phyloP scores from a whole-genome alignment of 2,888 invertebrate genomes.

The Caenorhabditis japonica region DNA sequence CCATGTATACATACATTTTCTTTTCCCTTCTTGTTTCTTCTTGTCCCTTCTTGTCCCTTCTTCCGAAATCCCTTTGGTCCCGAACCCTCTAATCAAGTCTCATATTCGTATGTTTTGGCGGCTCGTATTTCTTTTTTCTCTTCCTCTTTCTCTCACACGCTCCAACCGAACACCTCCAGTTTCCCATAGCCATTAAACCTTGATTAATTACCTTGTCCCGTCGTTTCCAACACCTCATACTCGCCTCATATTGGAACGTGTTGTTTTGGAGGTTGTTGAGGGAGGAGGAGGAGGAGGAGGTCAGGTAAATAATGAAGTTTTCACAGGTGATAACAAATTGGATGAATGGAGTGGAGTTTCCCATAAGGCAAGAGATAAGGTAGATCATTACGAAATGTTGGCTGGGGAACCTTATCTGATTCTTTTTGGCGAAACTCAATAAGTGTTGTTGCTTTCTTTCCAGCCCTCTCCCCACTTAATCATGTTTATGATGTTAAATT shows the following conservation, averaged over 20 bases:
- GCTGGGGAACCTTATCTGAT: neutral
- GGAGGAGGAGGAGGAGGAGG: slow-evolving; percentile 1
- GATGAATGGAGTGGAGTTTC: slow-evolving; percentile 27
- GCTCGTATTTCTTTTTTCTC: slow-evolving; percentile 43
- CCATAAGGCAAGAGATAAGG: slow-evolving; percentile 22
- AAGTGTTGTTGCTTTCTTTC: too few species aligned
- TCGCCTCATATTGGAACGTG: slow-evolving; percentile 34
- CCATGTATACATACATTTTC: slow-evolving; percentile 3
- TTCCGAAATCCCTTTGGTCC: too few species aligned
- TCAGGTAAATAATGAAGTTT: slow-evolving; percentile 44
- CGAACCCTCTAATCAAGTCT: slow-evolving; percentile 45
- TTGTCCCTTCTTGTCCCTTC: slow-evolving; percentile 5
- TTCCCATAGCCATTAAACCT: slow-evolving; percentile 51
- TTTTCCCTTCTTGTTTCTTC: too few species aligned
- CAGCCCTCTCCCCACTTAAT: too few species aligned
- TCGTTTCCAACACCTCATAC: slow-evolving; percentile 23
- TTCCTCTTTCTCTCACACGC: slow-evolving; percentile 2
- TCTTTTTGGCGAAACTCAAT: too few species aligned
- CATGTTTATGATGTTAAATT: too few species aligned
- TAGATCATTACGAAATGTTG: slow-evolving; percentile 20
- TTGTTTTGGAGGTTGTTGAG: slow-evolving; percentile 33
- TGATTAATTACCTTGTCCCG: slow-evolving; percentile 50
- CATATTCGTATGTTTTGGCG: slow-evolving; percentile 29
- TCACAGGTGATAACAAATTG: slow-evolving; percentile 42
- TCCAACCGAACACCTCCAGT: slow-evolving; percentile 30